Evolutionary conservation across 2,113 vertebrate genomes (phyloP).

Genomic region (Perccottus glenii): DNA sequence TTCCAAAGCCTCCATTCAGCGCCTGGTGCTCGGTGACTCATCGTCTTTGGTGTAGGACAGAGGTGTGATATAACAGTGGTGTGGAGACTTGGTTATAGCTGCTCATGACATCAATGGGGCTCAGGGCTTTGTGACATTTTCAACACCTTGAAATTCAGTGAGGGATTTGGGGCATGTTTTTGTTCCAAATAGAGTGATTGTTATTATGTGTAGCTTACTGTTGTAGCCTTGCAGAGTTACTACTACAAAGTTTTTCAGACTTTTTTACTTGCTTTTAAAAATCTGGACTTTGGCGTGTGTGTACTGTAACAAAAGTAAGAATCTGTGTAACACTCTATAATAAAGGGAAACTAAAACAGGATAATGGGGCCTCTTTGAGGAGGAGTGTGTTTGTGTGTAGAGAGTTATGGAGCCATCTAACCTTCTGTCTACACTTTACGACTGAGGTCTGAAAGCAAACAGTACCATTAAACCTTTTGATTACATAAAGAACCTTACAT

Average conservation of each 20-base stretch:
- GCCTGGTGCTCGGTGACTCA: constrained; percentile 57
- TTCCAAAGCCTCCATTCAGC: constrained; percentile 42
- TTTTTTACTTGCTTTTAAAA: not conserved
- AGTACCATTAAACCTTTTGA: constrained; percentile 55
- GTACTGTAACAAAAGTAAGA: not conserved
- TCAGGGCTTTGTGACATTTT: constrained; percentile 13
- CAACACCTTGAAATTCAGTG: not conserved
- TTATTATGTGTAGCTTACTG: too few relatives aligned
- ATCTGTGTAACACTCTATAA: not conserved
- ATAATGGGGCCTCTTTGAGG: not conserved
- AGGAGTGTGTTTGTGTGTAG: not conserved
- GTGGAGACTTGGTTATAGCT: constrained; percentile 31
- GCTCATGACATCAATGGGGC: constrained; percentile 6
- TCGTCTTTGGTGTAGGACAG: not conserved
- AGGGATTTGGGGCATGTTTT: not conserved
- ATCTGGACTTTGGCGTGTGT: not conserved
- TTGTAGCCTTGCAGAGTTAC: too few relatives aligned
- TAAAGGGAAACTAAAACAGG: not conserved
- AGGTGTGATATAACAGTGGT: constrained; percentile 44
- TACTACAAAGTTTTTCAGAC: too few relatives aligned
- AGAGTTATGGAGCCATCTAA: constrained; percentile 6
- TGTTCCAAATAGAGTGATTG: too few relatives aligned
- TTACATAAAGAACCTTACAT: constrained; percentile 76
- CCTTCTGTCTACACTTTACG: constrained; percentile 24
- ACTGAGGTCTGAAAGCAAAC: constrained; percentile 38